Percentiles rank a stretch among this genome's conserved stretches.
Evolutionary conservation across 1,140 invertebrate genomes (phyloP).

Genomic region (Penaeus japonicus): DNA sequence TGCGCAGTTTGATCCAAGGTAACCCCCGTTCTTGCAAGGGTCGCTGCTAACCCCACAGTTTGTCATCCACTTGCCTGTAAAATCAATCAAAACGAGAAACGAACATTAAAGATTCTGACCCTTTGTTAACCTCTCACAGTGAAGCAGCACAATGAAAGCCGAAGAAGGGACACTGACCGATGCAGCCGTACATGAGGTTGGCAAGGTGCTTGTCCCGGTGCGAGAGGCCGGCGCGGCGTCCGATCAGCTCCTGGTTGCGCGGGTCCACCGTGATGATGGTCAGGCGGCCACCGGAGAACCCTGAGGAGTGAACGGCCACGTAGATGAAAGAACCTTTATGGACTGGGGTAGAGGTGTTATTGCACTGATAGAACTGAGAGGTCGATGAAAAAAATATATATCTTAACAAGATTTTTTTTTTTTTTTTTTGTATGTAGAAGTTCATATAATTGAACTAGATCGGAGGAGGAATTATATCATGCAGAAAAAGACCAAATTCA

Average conservation of each 20-base stretch:
- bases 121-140: too few species aligned
- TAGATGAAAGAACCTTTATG: not conserved
- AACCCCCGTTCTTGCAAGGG: constrained; percentile 11
- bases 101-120: too few species aligned
- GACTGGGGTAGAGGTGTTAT: too few species aligned
- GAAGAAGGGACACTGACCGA: not conserved
- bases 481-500: too few species aligned
- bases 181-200: constrained; percentile 41
- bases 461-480: not conserved
- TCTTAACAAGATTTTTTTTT: too few species aligned
- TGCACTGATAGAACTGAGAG: not conserved
- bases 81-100: not conserved
- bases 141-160: too few species aligned
- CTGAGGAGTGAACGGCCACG: not conserved
- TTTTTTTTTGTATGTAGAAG: too few species aligned
- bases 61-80: not conserved
- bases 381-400: too few species aligned
- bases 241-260: constrained; percentile 22
- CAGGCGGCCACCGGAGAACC: not conserved
- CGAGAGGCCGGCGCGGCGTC: constrained; percentile 15
- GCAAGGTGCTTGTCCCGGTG: constrained; percentile 44
- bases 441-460: too few species aligned
- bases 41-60: not conserved
- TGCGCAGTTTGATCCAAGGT: not conserved
- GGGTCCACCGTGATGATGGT: constrained; percentile 32